phyloP scores from a whole-genome alignment of 2,888 invertebrate genomes.

The Atherix ibis region DNA sequence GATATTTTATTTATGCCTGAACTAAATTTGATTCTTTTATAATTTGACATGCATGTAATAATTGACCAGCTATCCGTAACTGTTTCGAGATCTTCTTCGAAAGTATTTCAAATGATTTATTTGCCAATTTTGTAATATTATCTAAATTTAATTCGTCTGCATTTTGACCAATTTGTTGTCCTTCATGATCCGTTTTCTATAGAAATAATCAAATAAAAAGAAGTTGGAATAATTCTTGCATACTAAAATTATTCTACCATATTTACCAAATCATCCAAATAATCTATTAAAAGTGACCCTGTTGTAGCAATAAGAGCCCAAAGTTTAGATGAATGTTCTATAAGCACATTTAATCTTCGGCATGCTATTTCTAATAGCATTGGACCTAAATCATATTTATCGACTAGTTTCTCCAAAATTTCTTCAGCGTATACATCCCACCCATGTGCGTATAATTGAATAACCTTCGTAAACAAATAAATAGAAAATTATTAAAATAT shows the following conservation, averaged over 20 bases:
- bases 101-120: conserved; percentile 30
- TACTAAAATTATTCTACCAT: too few relatives aligned
- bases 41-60: conserved; percentile 34
- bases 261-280: conserved; percentile 52
- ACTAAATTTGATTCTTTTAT: too few relatives aligned
- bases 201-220: too few relatives aligned
- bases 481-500: conserved; percentile 6
- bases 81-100: conserved; percentile 27
- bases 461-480: too few relatives aligned
- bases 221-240: too few relatives aligned
- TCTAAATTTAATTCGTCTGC: conserved; percentile 24
- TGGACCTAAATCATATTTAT: conserved; percentile 51
- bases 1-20: too few relatives aligned
- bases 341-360: conserved; percentile 53
- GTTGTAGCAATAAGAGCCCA: conserved; percentile 57
- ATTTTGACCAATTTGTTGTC: conserved; percentile 19
- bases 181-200: conserved; percentile 10
- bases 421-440: conserved; percentile 44
- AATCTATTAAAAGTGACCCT: conserved; percentile 59
- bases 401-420: conserved; percentile 47
- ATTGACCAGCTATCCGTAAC: conserved; percentile 32
- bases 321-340: conserved; percentile 41
- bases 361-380: conserved; percentile 67
- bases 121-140: conserved; percentile 28
- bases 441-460: conserved; percentile 45